These are phyloP conservation scores for Euglossa dilemma DNA, from an alignment of 1,140 invertebrate species.

Conservation along the genomic window DNA sequence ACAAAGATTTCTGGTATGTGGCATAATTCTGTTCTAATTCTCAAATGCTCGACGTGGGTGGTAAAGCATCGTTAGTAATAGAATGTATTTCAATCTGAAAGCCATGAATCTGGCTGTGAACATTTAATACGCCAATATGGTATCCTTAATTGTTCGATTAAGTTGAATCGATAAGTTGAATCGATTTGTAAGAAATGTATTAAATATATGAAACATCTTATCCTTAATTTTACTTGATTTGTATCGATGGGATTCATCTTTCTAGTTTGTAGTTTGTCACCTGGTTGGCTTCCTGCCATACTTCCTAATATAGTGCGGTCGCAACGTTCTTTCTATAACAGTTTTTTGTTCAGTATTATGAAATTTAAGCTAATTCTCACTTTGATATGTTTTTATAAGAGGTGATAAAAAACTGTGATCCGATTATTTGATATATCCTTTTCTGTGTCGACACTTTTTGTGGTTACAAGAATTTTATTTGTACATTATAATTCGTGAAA, in stretches of 20 bases:
- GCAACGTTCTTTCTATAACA: neutral
- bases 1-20: constrained; percentile 3
- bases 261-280: neutral
- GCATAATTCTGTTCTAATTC: constrained; percentile 23
- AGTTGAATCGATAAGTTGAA: neutral
- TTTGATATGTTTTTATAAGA: neutral
- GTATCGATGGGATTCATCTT: constrained; percentile 9
- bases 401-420: neutral
- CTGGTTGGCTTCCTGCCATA: constrained; percentile 35
- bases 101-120: constrained; percentile 12
- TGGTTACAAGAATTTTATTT: neutral
- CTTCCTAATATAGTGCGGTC: constrained; percentile 29
- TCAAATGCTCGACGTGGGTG: constrained; percentile 21
- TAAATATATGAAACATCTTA: neutral
- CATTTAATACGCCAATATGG: neutral
- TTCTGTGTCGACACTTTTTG: neutral
- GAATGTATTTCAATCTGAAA: neutral
- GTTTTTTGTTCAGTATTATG: neutral
- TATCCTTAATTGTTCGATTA: neutral
- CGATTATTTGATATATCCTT: neutral
- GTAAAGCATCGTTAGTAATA: constrained; percentile 13
- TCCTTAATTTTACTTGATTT: neutral
- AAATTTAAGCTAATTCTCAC: neutral
- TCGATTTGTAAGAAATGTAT: neutral
- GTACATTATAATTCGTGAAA: neutral